phyloP scores from a whole-genome alignment of 2,888 invertebrate species.

The Bombylius major region DNA sequence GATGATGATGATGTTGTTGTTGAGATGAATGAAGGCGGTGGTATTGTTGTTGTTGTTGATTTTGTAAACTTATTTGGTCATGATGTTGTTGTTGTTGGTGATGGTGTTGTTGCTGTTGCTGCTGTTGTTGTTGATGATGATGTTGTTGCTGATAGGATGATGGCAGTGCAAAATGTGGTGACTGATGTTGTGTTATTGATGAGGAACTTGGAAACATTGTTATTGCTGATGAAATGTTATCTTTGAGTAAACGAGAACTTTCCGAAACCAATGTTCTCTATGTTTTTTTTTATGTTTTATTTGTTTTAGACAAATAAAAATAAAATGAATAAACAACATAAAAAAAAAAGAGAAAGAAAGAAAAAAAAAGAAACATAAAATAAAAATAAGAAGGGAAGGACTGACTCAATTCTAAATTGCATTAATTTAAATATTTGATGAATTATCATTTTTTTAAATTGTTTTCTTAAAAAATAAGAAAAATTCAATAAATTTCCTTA shows the following conservation, averaged over 20 bases:
- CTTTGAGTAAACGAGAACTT: constrained; percentile 15
- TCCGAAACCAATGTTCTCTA: constrained; percentile 25
- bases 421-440: too few relatives aligned
- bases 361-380: constrained; percentile 8
- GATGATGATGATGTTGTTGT: constrained; percentile 1
- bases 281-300: not conserved
- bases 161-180: constrained; percentile 3
- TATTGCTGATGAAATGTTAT: not conserved
- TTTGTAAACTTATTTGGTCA: not conserved
- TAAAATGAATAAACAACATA: constrained; percentile 12
- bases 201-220: constrained; percentile 13
- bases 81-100: constrained; percentile 10
- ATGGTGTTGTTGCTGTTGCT: not conserved
- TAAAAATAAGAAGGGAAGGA: constrained; percentile 16
- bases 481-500: constrained; percentile 2
- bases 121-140: constrained; percentile 16
- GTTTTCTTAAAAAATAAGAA: constrained; percentile 11
- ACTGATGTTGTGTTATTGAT: constrained; percentile 5
- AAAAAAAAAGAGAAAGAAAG: constrained; percentile 10
- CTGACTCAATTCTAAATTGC: not conserved
- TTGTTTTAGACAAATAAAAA: constrained; percentile 8
- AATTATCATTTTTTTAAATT: not conserved
- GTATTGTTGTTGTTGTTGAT: constrained; percentile 7
- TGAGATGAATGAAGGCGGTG: constrained; percentile 11
- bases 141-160: constrained; percentile 11